These are phyloP conservation scores for Dascillus cervinus DNA, from an alignment of 2,888 invertebrate species.

Conservation along the genomic window DNA sequence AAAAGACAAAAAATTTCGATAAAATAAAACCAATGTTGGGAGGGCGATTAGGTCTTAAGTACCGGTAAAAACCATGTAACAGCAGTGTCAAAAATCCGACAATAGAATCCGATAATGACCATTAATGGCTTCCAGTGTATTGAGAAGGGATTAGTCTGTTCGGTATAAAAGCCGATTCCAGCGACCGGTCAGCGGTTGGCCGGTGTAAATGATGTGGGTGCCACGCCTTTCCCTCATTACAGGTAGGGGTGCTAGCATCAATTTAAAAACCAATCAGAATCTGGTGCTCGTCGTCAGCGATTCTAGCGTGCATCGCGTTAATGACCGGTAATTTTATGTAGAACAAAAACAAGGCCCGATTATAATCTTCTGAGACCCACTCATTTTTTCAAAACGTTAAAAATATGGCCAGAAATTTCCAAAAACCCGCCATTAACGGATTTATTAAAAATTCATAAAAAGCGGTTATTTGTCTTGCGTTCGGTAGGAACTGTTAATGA, in stretches of 20 bases:
- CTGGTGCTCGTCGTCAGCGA: slow-evolving; percentile 35
- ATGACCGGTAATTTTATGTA: slow-evolving; percentile 35
- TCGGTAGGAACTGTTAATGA: slow-evolving; percentile 17
- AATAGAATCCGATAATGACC: slow-evolving; percentile 28
- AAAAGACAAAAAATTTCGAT: too few species aligned
- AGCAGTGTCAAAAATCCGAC: slow-evolving; percentile 31
- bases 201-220: slow-evolving; percentile 42
- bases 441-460: slow-evolving; percentile 6
- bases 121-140: slow-evolving; percentile 37
- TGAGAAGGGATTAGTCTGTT: slow-evolving; percentile 39
- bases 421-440: too few species aligned
- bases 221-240: slow-evolving; percentile 42
- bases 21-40: too few species aligned
- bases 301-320: slow-evolving; percentile 34
- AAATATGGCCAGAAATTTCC: too few species aligned
- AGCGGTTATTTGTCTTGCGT: slow-evolving; percentile 9
- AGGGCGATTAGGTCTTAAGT: too few species aligned
- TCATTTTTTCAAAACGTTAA: too few species aligned
- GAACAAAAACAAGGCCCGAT: slow-evolving; percentile 34
- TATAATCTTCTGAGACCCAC: too few species aligned
- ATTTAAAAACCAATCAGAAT: slow-evolving; percentile 44
- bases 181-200: slow-evolving; percentile 41
- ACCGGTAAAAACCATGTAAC: too few species aligned
- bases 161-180: slow-evolving; percentile 26
- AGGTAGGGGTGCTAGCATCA: slow-evolving; percentile 43